phyloP scores from a whole-genome alignment of 2,113 vertebrate genomes.

The Pseudopipra pipra region DNA sequence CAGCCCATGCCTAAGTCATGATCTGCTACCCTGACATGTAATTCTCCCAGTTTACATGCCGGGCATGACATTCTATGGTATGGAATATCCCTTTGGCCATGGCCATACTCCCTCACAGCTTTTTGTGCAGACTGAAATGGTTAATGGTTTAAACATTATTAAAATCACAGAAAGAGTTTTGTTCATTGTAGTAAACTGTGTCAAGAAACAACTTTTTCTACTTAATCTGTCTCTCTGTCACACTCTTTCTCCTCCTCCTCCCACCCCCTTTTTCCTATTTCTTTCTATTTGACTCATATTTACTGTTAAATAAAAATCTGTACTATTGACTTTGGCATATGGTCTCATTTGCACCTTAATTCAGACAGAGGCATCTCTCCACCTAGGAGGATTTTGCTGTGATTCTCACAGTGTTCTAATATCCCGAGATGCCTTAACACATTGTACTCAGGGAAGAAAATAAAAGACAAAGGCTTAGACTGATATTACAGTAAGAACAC shows the following conservation, averaged over 20 bases:
- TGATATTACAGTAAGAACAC: neutral
- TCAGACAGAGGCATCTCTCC: neutral
- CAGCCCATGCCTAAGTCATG: neutral
- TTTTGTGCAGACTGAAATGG: neutral
- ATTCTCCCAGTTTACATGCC: too few species aligned
- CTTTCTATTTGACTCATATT: neutral
- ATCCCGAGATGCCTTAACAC: neutral
- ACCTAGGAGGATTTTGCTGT: neutral
- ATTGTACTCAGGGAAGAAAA: neutral
- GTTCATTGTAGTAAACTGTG: neutral
- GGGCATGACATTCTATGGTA: neutral
- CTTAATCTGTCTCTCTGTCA: neutral
- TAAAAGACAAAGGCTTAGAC: neutral
- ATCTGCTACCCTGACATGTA: accelerated
- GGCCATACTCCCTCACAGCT: neutral
- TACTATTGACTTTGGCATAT: neutral
- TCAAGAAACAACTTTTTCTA: neutral
- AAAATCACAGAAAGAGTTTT: neutral
- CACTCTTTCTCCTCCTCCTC: neutral
- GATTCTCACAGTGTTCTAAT: neutral
- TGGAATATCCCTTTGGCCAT: neutral
- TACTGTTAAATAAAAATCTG: neutral
- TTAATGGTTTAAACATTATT: neutral
- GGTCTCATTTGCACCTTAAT: neutral
- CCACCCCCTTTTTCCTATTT: neutral